Evolutionary conservation across 2,888 invertebrate species (phyloP).

Genomic region (Caradrina kadenii): DNA sequence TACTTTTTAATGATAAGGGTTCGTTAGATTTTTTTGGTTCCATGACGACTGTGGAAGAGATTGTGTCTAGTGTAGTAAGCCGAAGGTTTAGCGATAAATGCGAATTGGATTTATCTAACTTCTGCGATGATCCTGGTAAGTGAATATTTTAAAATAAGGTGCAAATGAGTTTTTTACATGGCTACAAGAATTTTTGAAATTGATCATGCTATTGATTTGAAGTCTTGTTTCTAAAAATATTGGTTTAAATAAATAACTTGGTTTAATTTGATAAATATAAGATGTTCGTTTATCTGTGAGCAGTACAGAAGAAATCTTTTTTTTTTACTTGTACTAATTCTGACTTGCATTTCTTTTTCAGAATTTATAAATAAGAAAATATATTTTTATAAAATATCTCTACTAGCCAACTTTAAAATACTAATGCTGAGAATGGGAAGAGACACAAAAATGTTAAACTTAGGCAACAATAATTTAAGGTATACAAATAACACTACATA

Average conservation of each 20-base stretch:
- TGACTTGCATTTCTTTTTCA: slow-evolving; percentile 67
- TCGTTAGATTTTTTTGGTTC: slow-evolving; percentile 79
- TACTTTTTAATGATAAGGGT: slow-evolving; percentile 81
- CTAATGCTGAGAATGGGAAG: slow-evolving; percentile 85
- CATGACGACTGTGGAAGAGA: slow-evolving; percentile 75
- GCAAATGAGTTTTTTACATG: background rate
- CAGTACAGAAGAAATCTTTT: background rate
- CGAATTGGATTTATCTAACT: slow-evolving; percentile 81
- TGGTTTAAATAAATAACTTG: too few relatives aligned
- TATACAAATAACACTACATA: slow-evolving; percentile 45
- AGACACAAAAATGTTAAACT: slow-evolving; percentile 80
- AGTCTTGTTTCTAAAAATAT: too few relatives aligned
- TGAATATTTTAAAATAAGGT: background rate
- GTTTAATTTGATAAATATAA: too few relatives aligned
- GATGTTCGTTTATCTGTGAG: too few relatives aligned
- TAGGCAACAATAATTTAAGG: slow-evolving; percentile 83
- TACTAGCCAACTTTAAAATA: slow-evolving; percentile 80
- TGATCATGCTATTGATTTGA: too few relatives aligned
- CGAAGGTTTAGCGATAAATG: slow-evolving; percentile 75
- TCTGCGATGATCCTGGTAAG: slow-evolving; percentile 81
- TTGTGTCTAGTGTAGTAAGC: slow-evolving; percentile 77
- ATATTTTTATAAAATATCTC: slow-evolving; percentile 78
- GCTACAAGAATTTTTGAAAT: too few relatives aligned
- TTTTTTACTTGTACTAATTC: background rate
- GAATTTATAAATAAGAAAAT: slow-evolving; percentile 80